Evolutionary conservation across 1,140 invertebrate genomes (phyloP), one percentile per base, ranked within the genome.

Genomic region (Anastrepha obliqua): DNA sequence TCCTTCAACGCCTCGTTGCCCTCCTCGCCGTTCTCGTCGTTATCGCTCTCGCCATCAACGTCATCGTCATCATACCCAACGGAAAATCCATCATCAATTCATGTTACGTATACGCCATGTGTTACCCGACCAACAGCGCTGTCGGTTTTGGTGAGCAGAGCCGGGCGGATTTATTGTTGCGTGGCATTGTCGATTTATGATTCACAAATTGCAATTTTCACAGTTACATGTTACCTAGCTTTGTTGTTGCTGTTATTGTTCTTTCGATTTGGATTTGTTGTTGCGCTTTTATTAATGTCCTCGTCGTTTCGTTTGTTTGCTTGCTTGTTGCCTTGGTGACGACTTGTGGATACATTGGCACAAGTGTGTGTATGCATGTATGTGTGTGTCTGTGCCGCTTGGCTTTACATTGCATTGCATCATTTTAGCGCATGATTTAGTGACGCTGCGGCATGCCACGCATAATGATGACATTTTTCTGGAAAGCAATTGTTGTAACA

Each of bases 381-480:
- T 29, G 29, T 29, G 29, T 29, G 29, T 29, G 29, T 29, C 29
- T 29, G 29, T 29, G 29, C 29, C 29, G 29, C 29, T 29, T 29
- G 29, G 29, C 29, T 29, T 29, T 29, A 29, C 29, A 29, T 62
- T 62, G 60, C 60, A 62, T 62, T 15, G 5, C 70, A 51, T 51
- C 13, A 74, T 51, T 55, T 58, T 81, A 58, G 74, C 74, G 51
- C 51, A 20, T 81, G 47, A 81, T 81, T 81, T 81, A 58, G 74
- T 58, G 44, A 47, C 15, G 47, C 47, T 81, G 74, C 47, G 74
- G 74, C 51, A 81, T 58, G 74, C 47, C 74, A 81, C 74, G 74
- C 74, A 81, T 81, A 81, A 81, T 81, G 47, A 55, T 55, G 47
- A 55, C 6, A 81, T 81, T 81, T 81, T 15, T 55, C 74, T 74